Percentiles rank a stretch among this genome's conserved stretches.
phyloP scores from a whole-genome alignment of 92 coral and sea anemone genomes.

The Epizoanthus fatuus region DNA sequence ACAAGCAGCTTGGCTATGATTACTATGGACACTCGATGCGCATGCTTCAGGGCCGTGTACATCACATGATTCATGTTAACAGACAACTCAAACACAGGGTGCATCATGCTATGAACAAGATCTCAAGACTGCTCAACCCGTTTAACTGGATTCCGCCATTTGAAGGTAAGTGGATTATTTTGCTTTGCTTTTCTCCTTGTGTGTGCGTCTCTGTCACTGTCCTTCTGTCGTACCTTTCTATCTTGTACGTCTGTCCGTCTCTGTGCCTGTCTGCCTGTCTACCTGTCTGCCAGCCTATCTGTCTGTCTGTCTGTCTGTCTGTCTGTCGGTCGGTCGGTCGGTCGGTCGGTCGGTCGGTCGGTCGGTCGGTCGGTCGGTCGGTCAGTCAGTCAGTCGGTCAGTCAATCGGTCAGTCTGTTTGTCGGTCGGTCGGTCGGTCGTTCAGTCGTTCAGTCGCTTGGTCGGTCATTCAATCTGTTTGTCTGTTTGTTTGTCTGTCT shows the following conservation, averaged over 20 bases:
- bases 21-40: conserved; percentile 76
- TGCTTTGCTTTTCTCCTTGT: background rate
- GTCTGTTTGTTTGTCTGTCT: background rate
- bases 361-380: background rate
- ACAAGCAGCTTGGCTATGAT: conserved; percentile 54
- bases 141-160: conserved; percentile 96
- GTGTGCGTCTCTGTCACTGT: background rate
- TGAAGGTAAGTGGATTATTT: conserved; percentile 80
- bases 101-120: conserved; percentile 64
- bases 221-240: background rate
- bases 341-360: background rate
- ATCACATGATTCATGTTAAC: conserved; percentile 71
- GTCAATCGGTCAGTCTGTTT: background rate
- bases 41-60: conserved; percentile 71
- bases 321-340: background rate
- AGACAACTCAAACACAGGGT: conserved; percentile 76
- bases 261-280: background rate
- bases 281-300: background rate
- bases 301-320: background rate
- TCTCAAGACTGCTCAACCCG: conserved; percentile 76
- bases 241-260: background rate
- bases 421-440: background rate
- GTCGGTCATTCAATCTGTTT: background rate
- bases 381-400: background rate
- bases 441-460: too few relatives aligned